Evolutionary conservation across 2,797 vertebrate genomes (phyloP).

Genomic region (Typhlichthys subterraneus): DNA sequence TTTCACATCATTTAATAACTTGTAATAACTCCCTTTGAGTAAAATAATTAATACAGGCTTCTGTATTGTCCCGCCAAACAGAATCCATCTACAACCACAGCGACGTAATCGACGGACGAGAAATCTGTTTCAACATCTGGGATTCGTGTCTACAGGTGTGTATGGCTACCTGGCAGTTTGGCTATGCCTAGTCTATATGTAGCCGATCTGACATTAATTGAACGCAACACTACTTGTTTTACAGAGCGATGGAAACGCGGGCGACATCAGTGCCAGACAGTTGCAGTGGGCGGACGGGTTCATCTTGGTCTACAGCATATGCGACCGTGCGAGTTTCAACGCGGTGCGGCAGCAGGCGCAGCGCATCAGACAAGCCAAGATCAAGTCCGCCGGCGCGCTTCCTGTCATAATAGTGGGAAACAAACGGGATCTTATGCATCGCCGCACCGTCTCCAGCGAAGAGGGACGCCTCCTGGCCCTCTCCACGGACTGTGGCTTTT

Average conservation of each 20-base stretch:
- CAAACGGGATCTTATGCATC: constrained; percentile 81
- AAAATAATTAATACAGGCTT: background rate
- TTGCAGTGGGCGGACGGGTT: constrained; percentile 81
- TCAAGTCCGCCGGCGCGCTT: constrained; percentile 34
- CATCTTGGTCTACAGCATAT: constrained; percentile 84
- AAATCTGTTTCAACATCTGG: constrained; percentile 85
- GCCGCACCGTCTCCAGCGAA: constrained; percentile 75
- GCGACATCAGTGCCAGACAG: constrained; percentile 57
- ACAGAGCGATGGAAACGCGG: constrained; percentile 37
- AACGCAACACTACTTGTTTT: constrained; percentile 1
- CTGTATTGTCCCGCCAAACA: constrained; percentile 33
- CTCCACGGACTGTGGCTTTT: constrained; percentile 76
- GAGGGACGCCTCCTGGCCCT: constrained; percentile 79
- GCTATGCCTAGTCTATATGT: too few relatives aligned
- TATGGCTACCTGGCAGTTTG: background rate
- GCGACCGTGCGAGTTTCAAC: constrained; percentile 80
- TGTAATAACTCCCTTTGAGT: background rate
- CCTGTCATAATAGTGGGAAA: constrained; percentile 81
- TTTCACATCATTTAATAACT: background rate
- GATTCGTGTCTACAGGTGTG: constrained; percentile 84
- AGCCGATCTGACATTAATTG: constrained; percentile 21
- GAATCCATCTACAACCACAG: constrained; percentile 88
- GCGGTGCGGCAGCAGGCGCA: constrained; percentile 69
- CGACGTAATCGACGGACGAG: constrained; percentile 80
- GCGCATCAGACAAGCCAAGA: constrained; percentile 63